These are phyloP conservation scores for Cotesia typhae DNA, from an alignment of 1,140 invertebrate species.

Conservation along the genomic window DNA sequence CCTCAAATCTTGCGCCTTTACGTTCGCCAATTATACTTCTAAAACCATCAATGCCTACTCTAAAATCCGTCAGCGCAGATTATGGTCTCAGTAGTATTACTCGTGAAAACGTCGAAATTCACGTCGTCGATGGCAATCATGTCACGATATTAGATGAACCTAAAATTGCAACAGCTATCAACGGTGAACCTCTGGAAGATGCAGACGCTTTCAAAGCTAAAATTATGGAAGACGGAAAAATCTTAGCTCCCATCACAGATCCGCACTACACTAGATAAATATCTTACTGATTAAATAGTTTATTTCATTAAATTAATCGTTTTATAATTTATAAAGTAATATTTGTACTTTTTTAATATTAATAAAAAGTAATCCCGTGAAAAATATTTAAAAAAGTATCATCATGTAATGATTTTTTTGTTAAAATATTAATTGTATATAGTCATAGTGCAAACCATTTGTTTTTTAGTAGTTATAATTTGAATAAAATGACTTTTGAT, in stretches of 20 bases:
- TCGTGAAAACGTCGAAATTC: slow-evolving; percentile 36
- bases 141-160: slow-evolving; percentile 73
- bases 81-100: slow-evolving; percentile 69
- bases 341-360: too few species aligned
- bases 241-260: slow-evolving; percentile 39
- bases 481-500: too few species aligned
- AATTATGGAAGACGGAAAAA: slow-evolving; percentile 48
- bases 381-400: too few species aligned
- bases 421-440: too few species aligned
- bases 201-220: slow-evolving; percentile 48
- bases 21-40: slow-evolving; percentile 72
- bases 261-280: slow-evolving; percentile 21
- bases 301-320: not conserved
- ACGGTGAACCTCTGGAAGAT: slow-evolving; percentile 60
- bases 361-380: too few species aligned
- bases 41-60: slow-evolving; percentile 68
- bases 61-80: slow-evolving; percentile 68
- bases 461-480: too few species aligned
- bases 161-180: slow-evolving; percentile 72
- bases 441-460: too few species aligned
- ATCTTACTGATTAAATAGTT: not conserved
- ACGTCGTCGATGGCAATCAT: slow-evolving; percentile 71
- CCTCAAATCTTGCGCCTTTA: slow-evolving; percentile 49
- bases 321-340: too few species aligned
- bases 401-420: too few species aligned